Percentiles rank a stretch among this genome's conserved stretches.
Evolutionary conservation across 2,888 invertebrate species (phyloP).

Genomic region (Campoletis raptor): DNA sequence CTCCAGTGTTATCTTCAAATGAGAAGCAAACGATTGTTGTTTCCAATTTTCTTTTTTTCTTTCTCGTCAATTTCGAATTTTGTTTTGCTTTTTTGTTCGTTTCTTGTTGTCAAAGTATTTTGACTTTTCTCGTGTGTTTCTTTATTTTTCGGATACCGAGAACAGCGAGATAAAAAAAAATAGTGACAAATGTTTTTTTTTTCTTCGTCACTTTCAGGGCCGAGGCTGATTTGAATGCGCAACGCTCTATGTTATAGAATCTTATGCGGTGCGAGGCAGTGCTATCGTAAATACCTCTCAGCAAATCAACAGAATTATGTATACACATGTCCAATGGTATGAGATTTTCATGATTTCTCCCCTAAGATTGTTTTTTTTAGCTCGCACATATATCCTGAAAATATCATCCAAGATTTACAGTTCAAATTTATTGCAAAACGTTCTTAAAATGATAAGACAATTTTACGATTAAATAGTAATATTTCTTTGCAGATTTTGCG

Average conservation of each 20-base stretch:
- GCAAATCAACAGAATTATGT: slow-evolving; percentile 58
- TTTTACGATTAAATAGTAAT: not conserved
- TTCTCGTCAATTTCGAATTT: slow-evolving; percentile 69
- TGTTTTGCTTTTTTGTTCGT: slow-evolving; percentile 41
- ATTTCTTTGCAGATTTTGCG: not conserved
- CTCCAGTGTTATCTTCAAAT: slow-evolving; percentile 84
- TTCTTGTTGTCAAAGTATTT: slow-evolving; percentile 11
- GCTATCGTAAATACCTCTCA: slow-evolving; percentile 44
- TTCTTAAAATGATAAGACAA: not conserved
- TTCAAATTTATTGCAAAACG: not conserved
- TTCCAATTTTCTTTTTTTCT: slow-evolving; percentile 7
- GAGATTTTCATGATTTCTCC: slow-evolving; percentile 16
- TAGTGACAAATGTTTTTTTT: not conserved
- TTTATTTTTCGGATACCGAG: slow-evolving; percentile 13
- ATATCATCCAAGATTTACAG: not conserved
- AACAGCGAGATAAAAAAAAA: slow-evolving; percentile 2
- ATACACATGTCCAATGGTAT: slow-evolving; percentile 21
- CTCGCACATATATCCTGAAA: not conserved
- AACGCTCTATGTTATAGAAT: slow-evolving; percentile 14
- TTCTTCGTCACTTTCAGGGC: slow-evolving; percentile 22
- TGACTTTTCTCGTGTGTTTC: slow-evolving; percentile 11
- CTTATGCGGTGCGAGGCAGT: slow-evolving; percentile 61
- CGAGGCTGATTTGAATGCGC: slow-evolving; percentile 37
- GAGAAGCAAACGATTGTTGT: slow-evolving; percentile 80
- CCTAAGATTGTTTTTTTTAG: not conserved